phyloP scores from a whole-genome alignment of 2,888 invertebrate species.

The Sisyra nigra region DNA sequence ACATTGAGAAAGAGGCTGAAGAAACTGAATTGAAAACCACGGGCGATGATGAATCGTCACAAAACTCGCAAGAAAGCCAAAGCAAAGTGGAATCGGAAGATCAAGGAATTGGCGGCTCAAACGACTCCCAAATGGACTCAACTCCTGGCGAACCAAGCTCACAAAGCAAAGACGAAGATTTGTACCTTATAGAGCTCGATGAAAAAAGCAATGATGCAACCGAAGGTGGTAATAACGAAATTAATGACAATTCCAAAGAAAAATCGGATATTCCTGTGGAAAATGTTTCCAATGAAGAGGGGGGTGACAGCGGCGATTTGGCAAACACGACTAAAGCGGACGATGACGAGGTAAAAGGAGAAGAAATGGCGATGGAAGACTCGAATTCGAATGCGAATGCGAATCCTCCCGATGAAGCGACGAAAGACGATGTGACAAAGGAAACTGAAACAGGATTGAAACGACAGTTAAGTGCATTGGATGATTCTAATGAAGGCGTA shows the following conservation, averaged over 20 bases:
- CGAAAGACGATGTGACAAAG: neutral
- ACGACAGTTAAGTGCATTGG: no score
- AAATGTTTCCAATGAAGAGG: neutral
- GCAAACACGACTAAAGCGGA: neutral
- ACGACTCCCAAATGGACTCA: conserved; percentile 4
- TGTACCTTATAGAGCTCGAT: no score
- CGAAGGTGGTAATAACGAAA: no score
- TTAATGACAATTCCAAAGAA: neutral
- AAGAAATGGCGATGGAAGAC: neutral
- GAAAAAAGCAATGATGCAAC: no score
- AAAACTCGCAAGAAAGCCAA: conserved; percentile 6
- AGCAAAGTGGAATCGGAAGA: neutral
- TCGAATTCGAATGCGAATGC: neutral
- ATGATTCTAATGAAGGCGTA: no score
- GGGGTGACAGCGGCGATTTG: neutral
- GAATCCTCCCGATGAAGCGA: neutral
- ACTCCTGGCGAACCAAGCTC: conserved; percentile 7
- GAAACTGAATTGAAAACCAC: neutral
- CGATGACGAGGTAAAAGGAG: neutral
- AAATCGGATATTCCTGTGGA: neutral
- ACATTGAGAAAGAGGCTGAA: conserved; percentile 3
- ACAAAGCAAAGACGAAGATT: conserved; percentile 4
- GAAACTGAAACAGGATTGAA: neutral
- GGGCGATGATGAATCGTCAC: conserved; percentile 6
- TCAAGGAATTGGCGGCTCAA: neutral